A percentile compares a stretch with the other conserved stretches of the same genome.
Evolutionary conservation across 2,797 vertebrate genomes (phyloP).

Genomic region (Spheniscus humboldti): DNA sequence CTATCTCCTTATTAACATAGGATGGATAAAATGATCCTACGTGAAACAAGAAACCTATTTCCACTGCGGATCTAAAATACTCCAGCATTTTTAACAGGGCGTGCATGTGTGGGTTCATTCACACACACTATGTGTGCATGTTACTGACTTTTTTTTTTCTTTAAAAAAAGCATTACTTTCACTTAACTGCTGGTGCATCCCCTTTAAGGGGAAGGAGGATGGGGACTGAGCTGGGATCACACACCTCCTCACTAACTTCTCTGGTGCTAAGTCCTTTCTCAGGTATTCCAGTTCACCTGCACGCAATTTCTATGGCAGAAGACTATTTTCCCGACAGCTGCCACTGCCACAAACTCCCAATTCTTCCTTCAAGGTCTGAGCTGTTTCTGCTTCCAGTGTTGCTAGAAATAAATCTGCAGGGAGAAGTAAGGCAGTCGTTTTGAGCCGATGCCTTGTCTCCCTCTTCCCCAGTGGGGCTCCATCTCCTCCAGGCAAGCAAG

Average conservation of each 20-base stretch:
- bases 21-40: background rate
- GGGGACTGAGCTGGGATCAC: background rate
- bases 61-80: background rate
- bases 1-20: background rate
- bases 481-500: background rate
- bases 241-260: background rate
- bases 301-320: background rate
- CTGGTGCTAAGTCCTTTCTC: background rate
- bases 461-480: background rate
- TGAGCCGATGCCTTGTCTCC: background rate
- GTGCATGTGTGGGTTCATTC: background rate
- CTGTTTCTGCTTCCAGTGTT: background rate
- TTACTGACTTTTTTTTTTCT: background rate
- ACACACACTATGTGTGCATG: background rate
- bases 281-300: background rate
- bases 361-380: background rate
- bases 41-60: background rate
- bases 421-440: background rate
- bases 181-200: background rate
- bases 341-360: background rate
- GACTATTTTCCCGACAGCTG: background rate
- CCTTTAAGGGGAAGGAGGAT: background rate
- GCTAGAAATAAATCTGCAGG: background rate
- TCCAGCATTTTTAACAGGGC: background rate
- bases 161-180: background rate